These are phyloP conservation scores for Drosophila serrata DNA, from an alignment of 1,140 invertebrate species.

Conservation along the genomic window DNA sequence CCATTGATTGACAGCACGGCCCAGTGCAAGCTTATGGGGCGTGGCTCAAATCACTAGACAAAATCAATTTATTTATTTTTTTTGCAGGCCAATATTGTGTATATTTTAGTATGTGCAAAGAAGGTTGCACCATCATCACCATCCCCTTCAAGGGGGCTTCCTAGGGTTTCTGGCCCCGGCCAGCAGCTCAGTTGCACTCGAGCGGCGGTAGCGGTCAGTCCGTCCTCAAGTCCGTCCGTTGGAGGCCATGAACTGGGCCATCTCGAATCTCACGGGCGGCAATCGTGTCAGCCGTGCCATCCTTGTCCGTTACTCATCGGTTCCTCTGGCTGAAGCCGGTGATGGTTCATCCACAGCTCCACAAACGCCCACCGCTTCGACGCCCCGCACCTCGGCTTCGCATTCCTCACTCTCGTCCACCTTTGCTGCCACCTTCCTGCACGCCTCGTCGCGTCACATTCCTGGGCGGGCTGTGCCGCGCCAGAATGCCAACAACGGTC, in stretches of 20 bases:
- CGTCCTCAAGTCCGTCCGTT: constrained; percentile 4
- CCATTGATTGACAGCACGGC: constrained; percentile 65
- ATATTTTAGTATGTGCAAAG: constrained; percentile 21
- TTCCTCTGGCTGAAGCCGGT: constrained; percentile 67
- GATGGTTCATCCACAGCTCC: constrained; percentile 77
- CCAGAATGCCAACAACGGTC: constrained; percentile 54
- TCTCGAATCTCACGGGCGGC: constrained; percentile 82
- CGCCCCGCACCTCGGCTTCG: constrained; percentile 75
- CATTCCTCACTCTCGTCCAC: constrained; percentile 85
- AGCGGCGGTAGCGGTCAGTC: constrained; percentile 48
- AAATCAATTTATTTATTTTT: constrained; percentile 75
- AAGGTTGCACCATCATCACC: constrained; percentile 14
- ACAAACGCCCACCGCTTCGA: constrained; percentile 75
- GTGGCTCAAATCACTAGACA: constrained; percentile 61
- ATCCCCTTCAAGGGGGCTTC: neutral
- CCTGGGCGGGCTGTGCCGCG: constrained; percentile 74
- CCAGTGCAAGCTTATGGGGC: constrained; percentile 22
- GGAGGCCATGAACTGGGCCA: constrained; percentile 82
- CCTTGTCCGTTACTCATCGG: constrained; percentile 82
- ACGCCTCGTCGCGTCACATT: constrained; percentile 69
- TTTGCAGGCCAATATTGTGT: constrained; percentile 26
- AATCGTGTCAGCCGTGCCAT: constrained; percentile 84
- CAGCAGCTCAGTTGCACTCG: constrained; percentile 62
- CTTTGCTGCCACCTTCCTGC: constrained; percentile 85
- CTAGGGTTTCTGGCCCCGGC: neutral